These are phyloP conservation scores for Drosophila ambigua DNA, from an alignment of 1,140 invertebrate genomes.

Conservation along the genomic window DNA sequence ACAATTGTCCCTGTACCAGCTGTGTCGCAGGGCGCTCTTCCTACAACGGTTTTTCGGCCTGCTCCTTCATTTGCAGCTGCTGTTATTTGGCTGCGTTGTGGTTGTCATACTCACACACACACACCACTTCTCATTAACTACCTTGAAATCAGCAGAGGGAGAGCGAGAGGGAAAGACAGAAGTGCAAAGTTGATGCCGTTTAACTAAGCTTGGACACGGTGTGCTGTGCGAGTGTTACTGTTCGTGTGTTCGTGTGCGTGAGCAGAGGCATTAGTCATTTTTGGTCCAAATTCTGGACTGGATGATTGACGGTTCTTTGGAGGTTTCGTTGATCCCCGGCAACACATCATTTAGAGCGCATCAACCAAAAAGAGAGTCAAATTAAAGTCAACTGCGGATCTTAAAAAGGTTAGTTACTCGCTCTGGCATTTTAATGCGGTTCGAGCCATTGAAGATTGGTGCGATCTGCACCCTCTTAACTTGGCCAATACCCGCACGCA, in stretches of 20 bases:
- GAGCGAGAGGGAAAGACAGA: slow-evolving; percentile 20
- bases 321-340: slow-evolving; percentile 40
- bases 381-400: slow-evolving; percentile 17
- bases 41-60: slow-evolving; percentile 38
- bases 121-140: slow-evolving; percentile 43
- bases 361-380: slow-evolving; percentile 21
- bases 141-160: slow-evolving; percentile 25
- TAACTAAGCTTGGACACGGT: slow-evolving; percentile 24
- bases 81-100: slow-evolving; percentile 8
- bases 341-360: slow-evolving; percentile 52
- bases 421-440: neutral
- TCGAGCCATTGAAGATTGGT: too few species aligned
- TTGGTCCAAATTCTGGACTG: slow-evolving; percentile 43
- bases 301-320: slow-evolving; percentile 28
- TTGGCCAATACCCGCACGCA: slow-evolving; percentile 8
- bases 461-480: slow-evolving; percentile 10
- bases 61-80: slow-evolving; percentile 45
- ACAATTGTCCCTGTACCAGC: slow-evolving; percentile 27
- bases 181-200: slow-evolving; percentile 51
- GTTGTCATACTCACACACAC: slow-evolving; percentile 10
- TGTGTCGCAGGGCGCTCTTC: slow-evolving; percentile 30
- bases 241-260: slow-evolving; percentile 44
- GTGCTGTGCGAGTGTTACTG: slow-evolving; percentile 9
- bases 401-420: slow-evolving; percentile 41
- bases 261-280: slow-evolving; percentile 64